A percentile compares a stretch with the other conserved stretches of the same genome.
These are phyloP conservation scores for Tursiops truncatus DNA, from an alignment of 2,113 vertebrate species.

Conservation along the genomic window DNA sequence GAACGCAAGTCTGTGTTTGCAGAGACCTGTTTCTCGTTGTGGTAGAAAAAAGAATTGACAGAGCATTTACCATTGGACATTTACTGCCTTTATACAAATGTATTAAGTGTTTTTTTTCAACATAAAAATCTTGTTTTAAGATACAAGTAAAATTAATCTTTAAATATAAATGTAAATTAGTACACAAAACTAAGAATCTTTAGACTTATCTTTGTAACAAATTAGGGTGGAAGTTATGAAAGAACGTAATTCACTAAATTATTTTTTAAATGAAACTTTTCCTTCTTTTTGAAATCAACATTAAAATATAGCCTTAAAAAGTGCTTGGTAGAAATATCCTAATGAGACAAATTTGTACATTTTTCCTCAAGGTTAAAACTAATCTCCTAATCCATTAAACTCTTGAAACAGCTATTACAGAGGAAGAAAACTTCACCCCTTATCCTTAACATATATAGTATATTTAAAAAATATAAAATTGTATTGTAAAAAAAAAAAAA, in stretches of 20 bases:
- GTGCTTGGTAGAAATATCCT: slow-evolving; percentile 86
- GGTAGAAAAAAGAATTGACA: slow-evolving; percentile 83
- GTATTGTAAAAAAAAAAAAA: slow-evolving; percentile 81
- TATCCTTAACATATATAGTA: slow-evolving; percentile 87
- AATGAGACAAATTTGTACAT: slow-evolving; percentile 87
- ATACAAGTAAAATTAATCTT: slow-evolving; percentile 87
- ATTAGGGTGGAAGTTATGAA: slow-evolving; percentile 87
- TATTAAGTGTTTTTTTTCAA: slow-evolving; percentile 81
- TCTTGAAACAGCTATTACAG: slow-evolving; percentile 86
- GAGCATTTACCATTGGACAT: slow-evolving; percentile 85
- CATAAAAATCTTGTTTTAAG: slow-evolving; percentile 85
- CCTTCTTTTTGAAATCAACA: slow-evolving; percentile 89
- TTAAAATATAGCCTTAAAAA: slow-evolving; percentile 89
- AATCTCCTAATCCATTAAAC: slow-evolving; percentile 87
- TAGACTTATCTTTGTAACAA: slow-evolving; percentile 89
- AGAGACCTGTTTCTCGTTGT: slow-evolving; percentile 84
- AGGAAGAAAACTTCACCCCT: slow-evolving; percentile 84
- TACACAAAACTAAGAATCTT: slow-evolving; percentile 86
- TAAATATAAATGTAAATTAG: slow-evolving; percentile 89
- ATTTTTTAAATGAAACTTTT: slow-evolving; percentile 88
- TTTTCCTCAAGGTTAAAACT: slow-evolving; percentile 85
- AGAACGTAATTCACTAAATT: slow-evolving; percentile 91
- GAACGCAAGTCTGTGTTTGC: slow-evolving; percentile 79
- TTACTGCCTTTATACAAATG: slow-evolving; percentile 85
- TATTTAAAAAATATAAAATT: slow-evolving; percentile 89